Conservation (phyloP, 2,888 invertebrate genomes). For the Dendrolimus houi region DNA sequence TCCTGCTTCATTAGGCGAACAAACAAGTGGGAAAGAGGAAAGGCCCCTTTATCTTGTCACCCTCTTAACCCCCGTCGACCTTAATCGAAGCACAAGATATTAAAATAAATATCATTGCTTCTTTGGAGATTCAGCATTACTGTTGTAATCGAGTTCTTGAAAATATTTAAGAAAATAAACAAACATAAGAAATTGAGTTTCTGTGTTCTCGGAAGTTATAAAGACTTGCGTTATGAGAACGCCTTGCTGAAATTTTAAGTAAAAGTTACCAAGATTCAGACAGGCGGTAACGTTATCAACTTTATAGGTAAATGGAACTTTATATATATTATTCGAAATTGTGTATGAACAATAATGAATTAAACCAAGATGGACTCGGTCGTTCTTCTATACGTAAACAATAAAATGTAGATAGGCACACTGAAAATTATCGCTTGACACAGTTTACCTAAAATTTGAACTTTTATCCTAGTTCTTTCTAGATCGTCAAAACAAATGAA, state of each 20-base stretch:
- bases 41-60: conserved; percentile 49
- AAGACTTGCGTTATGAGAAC: neutral
- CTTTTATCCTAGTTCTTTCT: neutral
- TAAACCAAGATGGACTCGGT: neutral
- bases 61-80: conserved; percentile 43
- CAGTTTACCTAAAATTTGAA: neutral
- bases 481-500: neutral
- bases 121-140: conserved; percentile 22
- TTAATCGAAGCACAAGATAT: conserved; percentile 22
- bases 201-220: conserved; percentile 1
- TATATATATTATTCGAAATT: neutral
- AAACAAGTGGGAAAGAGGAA: conserved; percentile 54
- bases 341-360: neutral
- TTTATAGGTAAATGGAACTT: neutral
- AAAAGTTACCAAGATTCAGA: neutral
- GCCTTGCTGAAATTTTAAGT: neutral
- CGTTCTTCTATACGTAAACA: neutral
- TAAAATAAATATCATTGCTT: conserved; percentile 21
- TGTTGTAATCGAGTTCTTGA: conserved; percentile 14
- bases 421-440: neutral
- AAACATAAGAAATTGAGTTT: conserved; percentile 23
- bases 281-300: neutral
- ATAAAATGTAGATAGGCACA: neutral
- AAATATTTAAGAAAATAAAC: conserved; percentile 25
- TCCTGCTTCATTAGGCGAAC: conserved; percentile 67